phyloP scores from a whole-genome alignment of 2,113 vertebrate genomes.

The Equus przewalskii region DNA sequence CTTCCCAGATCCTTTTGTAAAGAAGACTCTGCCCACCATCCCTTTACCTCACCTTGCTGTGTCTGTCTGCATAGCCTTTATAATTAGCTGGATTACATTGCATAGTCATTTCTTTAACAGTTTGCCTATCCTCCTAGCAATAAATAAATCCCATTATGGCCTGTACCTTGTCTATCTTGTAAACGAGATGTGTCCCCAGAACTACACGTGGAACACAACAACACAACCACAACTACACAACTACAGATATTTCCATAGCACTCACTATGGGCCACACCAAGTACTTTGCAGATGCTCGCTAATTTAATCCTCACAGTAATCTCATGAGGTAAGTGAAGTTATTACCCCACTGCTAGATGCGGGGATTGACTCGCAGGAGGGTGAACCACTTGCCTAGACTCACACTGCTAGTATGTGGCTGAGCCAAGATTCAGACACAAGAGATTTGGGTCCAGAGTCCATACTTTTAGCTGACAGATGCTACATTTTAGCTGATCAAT shows the following conservation, averaged over 20 bases:
- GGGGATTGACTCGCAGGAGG: background rate
- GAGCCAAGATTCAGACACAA: background rate
- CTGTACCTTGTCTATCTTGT: background rate
- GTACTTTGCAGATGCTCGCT: rapidly evolving
- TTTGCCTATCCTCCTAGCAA: background rate
- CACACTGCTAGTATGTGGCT: rapidly evolving
- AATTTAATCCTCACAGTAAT: no score
- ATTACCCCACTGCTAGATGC: background rate
- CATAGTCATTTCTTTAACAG: background rate
- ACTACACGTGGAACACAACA: background rate
- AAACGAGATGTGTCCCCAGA: background rate
- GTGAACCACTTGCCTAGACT: no score
- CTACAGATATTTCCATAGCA: rapidly evolving
- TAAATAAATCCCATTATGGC: background rate
- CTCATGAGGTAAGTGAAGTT: background rate
- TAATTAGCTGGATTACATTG: background rate
- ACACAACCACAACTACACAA: no score
- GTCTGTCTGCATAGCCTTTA: no score
- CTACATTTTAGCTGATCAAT: rapidly evolving
- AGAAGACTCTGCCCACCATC: rapidly evolving
- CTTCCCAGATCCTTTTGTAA: background rate
- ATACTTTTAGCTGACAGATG: background rate
- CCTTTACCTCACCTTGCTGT: background rate
- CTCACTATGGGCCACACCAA: rapidly evolving
- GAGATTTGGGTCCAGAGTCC: background rate